Evolutionary conservation across 2,797 vertebrate species (phyloP).

Genomic region (Lutjanus campechanus): DNA sequence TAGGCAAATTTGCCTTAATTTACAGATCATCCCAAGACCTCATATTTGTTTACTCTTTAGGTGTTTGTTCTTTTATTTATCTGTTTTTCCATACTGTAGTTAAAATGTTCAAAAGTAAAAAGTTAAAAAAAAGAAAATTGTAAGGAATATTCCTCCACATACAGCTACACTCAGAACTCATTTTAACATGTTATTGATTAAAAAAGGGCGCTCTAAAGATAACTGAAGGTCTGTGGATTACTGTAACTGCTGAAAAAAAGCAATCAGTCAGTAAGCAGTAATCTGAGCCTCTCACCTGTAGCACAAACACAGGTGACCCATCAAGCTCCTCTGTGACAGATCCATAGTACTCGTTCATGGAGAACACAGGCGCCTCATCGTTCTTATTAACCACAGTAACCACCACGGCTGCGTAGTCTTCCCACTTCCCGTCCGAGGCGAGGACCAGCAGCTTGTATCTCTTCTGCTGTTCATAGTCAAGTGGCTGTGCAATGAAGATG

Average conservation of each 20-base stretch:
- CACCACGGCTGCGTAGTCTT: slow-evolving; percentile 89
- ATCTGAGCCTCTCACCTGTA: slow-evolving; percentile 85
- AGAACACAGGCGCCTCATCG: slow-evolving; percentile 92
- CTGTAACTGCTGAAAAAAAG: slow-evolving; percentile 16
- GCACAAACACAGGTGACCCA: slow-evolving; percentile 90
- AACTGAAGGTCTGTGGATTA: slow-evolving; percentile 28
- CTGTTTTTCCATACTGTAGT: too few relatives aligned
- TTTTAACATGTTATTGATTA: slow-evolving; percentile 4
- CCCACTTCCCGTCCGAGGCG: slow-evolving; percentile 94
- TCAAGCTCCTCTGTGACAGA: slow-evolving; percentile 92
- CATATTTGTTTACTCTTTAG: too few relatives aligned
- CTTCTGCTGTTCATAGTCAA: slow-evolving; percentile 93
- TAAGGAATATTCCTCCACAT: not conserved
- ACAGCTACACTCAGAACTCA: not conserved
- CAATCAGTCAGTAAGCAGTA: not conserved
- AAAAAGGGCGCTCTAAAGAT: not conserved
- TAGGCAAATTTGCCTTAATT: too few relatives aligned
- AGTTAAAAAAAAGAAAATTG: not conserved
- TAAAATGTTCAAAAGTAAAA: too few relatives aligned
- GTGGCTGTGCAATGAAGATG: slow-evolving; percentile 89
- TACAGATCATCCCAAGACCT: too few relatives aligned
- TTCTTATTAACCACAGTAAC: slow-evolving; percentile 93
- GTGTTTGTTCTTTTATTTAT: too few relatives aligned
- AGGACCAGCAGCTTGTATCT: slow-evolving; percentile 90
- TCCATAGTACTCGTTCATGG: slow-evolving; percentile 91